Percentiles rank a stretch among this genome's conserved stretches.
These are phyloP conservation scores for Pseudanteris insignis DNA, from an alignment of 2,888 invertebrate genomes.

Conservation along the genomic window DNA sequence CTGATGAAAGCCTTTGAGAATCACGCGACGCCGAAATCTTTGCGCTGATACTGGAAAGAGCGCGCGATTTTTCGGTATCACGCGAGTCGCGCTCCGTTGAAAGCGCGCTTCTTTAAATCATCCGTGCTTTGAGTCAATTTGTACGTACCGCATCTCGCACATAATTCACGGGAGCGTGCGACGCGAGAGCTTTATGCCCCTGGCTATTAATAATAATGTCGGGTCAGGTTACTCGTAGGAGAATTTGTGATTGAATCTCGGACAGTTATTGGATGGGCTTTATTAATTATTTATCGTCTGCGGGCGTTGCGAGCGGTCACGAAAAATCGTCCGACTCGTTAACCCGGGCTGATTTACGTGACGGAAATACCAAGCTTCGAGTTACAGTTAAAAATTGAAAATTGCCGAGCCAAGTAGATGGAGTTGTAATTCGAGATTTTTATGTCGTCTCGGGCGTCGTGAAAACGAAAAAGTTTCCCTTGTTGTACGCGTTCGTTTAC, in stretches of 20 bases:
- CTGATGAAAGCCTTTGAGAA: conserved; percentile 25
- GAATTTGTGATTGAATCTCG: conserved; percentile 16
- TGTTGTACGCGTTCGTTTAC: too few relatives aligned
- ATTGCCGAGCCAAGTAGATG: conserved; percentile 2
- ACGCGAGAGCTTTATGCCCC: conserved; percentile 5
- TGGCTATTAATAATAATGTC: conserved; percentile 12
- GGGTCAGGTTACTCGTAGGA: not conserved
- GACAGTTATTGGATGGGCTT: conserved; percentile 2
- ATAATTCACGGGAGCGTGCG: conserved; percentile 16
- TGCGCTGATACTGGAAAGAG: too few relatives aligned
- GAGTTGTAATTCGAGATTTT: not conserved
- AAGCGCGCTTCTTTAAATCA: conserved; percentile 16
- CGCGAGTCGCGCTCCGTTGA: not conserved
- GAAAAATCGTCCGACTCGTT: conserved; percentile 2
- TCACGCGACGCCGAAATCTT: conserved; percentile 32
- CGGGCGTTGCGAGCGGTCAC: not conserved
- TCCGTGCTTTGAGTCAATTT: conserved; percentile 24
- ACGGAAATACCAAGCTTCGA: not conserved
- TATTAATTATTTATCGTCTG: conserved; percentile 12
- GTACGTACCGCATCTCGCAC: conserved; percentile 19
- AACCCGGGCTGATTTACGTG: conserved; percentile 8
- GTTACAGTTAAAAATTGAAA: conserved; percentile 6
- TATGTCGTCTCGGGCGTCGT: too few relatives aligned
- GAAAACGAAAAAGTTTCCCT: too few relatives aligned
- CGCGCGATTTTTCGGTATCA: conserved; percentile 20